Conservation (phyloP, 2,888 invertebrate species). For the Morinoia aosen region DNA sequence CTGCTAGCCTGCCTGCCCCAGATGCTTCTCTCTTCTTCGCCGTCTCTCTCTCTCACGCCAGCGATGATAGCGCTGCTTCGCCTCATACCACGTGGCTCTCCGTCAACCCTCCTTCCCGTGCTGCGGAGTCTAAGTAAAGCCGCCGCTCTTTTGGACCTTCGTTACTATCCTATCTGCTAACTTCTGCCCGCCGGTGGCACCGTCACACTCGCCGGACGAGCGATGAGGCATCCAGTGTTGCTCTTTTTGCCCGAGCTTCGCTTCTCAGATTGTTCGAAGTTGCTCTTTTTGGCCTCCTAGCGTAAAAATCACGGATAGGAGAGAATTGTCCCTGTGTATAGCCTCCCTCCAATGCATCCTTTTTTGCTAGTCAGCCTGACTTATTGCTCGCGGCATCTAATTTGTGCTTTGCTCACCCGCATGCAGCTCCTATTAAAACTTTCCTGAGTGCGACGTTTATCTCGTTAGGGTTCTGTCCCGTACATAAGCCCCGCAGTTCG, state of each 20-base stretch:
- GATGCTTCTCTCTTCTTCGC: neutral
- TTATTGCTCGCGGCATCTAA: slow-evolving; percentile 4
- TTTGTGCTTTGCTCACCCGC: slow-evolving; percentile 21
- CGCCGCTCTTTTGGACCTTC: slow-evolving; percentile 31
- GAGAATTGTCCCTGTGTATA: neutral
- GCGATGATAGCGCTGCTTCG: slow-evolving; percentile 27
- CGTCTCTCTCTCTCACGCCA: neutral
- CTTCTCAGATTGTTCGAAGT: slow-evolving; percentile 1
- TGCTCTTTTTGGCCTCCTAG: slow-evolving; percentile 3
- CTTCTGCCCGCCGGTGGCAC: neutral
- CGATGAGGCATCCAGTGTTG: neutral
- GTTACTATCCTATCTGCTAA: neutral
- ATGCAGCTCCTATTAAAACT: slow-evolving; percentile 33
- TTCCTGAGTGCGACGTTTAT: slow-evolving; percentile 2
- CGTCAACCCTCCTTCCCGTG: slow-evolving; percentile 26
- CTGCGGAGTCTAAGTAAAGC: neutral
- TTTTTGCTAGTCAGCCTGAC: neutral
- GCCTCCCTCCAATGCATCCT: slow-evolving; percentile 2
- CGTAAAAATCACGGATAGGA: neutral
- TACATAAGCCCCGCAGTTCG: neutral
- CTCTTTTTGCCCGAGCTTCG: neutral
- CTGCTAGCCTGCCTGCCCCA: neutral
- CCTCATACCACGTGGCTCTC: slow-evolving; percentile 48
- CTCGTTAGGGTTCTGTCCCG: slow-evolving; percentile 20
- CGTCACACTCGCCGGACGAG: neutral